phyloP scores from a whole-genome alignment of 2,113 vertebrate species.

The Chascanopsetta lugubris region DNA sequence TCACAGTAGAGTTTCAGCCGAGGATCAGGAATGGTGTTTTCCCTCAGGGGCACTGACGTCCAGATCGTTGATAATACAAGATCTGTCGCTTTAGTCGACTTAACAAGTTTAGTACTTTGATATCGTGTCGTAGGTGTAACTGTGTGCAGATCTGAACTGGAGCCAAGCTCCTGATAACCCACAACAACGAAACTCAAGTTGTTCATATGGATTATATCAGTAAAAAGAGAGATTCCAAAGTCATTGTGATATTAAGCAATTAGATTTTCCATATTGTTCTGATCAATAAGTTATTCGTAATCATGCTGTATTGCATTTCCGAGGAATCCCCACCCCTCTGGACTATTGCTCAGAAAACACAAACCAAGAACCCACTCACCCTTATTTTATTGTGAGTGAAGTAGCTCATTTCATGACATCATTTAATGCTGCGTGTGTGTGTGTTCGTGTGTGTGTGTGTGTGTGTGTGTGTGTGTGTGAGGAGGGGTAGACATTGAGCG shows the following conservation, averaged over 20 bases:
- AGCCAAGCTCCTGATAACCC: too few species aligned
- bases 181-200: too few species aligned
- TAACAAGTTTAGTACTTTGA: constrained; percentile 21
- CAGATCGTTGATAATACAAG: constrained; percentile 27
- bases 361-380: constrained; percentile 6
- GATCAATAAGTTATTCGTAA: too few species aligned
- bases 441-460: too few species aligned
- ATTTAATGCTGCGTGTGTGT: constrained; percentile 19
- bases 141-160: neutral
- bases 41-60: constrained; percentile 6
- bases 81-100: constrained; percentile 16
- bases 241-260: too few species aligned
- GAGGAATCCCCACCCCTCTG: constrained; percentile 15
- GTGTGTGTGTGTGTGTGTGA: too few species aligned
- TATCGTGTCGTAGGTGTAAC: neutral
- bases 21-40: constrained; percentile 1
- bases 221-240: too few species aligned
- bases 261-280: too few species aligned
- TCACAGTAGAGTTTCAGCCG: constrained; percentile 22
- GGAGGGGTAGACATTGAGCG: constrained; percentile 7
- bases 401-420: constrained; percentile 48
- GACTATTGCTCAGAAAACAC: constrained; percentile 9
- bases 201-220: too few species aligned
- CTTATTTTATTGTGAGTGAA: too few species aligned
- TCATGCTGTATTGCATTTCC: neutral